A percentile compares a stretch with the other conserved stretches of the same genome.
Evolutionary conservation across 2,888 invertebrate genomes (phyloP).

Genomic region (Salpingus planirostris): DNA sequence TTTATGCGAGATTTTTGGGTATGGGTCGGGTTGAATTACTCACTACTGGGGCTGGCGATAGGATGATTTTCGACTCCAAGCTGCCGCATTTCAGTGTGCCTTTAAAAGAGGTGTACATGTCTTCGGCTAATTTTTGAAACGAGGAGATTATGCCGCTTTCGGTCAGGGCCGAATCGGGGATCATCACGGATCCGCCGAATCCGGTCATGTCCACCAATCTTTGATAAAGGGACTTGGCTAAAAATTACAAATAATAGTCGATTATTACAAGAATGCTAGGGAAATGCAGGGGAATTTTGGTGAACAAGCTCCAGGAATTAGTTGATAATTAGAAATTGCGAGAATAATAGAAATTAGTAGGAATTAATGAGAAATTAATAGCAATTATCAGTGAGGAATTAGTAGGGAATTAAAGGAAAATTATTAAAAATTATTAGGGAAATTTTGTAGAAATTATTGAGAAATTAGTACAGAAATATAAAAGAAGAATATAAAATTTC

Average conservation of each 20-base stretch:
- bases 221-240: constrained; percentile 66
- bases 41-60: constrained; percentile 68
- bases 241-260: constrained; percentile 27
- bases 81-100: constrained; percentile 67
- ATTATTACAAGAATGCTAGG: background rate
- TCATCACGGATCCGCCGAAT: constrained; percentile 51
- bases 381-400: background rate
- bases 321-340: no score
- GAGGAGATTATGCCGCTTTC: constrained; percentile 43
- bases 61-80: constrained; percentile 59
- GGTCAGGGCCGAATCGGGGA: constrained; percentile 46
- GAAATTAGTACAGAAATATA: no score
- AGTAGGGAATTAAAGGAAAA: background rate
- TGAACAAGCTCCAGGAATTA: no score
- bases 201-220: constrained; percentile 70
- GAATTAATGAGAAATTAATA: no score
- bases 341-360: no score
- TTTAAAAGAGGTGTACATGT: constrained; percentile 64
- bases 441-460: no score
- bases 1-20: no score
- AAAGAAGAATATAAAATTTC: no score
- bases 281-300: no score
- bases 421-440: no score
- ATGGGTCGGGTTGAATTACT: no score
- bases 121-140: constrained; percentile 61